These are phyloP conservation scores for Cryptocephalus primarius DNA, from an alignment of 2,888 invertebrate species.

Conservation along the genomic window DNA sequence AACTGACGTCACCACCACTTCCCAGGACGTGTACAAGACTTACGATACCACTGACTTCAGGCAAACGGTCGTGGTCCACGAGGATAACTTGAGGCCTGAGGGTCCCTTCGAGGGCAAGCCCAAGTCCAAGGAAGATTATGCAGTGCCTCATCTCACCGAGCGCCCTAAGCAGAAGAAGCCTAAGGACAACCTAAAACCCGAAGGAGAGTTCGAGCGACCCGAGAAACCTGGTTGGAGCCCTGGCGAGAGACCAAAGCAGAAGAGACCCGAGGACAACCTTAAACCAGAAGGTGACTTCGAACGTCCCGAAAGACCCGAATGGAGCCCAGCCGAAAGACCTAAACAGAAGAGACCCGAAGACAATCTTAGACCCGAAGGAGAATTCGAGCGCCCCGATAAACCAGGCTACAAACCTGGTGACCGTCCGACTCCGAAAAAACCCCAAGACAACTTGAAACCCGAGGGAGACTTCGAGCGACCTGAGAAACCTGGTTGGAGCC, in stretches of 20 bases:
- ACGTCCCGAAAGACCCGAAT: conserved; percentile 30
- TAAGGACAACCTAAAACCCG: conserved; percentile 38
- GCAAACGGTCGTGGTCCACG: conserved; percentile 31
- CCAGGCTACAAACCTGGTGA: conserved; percentile 27
- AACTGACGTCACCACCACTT: conserved; percentile 48
- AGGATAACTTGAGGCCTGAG: conserved; percentile 42
- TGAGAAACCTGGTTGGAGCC: too few species aligned
- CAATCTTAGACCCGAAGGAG: conserved; percentile 46
- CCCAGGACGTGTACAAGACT: conserved; percentile 55
- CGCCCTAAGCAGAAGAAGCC: conserved; percentile 36
- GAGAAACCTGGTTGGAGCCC: conserved; percentile 12
- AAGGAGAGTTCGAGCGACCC: conserved; percentile 37
- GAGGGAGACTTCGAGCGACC: too few species aligned
- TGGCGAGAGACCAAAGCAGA: conserved; percentile 30
- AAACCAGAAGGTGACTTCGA: conserved; percentile 41
- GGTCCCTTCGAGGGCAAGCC: conserved; percentile 41
- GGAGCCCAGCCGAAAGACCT: conserved; percentile 33
- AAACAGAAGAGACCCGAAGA: conserved; percentile 49
- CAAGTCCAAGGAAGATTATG: conserved; percentile 36
- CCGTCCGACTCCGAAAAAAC: too few species aligned
- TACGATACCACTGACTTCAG: conserved; percentile 48
- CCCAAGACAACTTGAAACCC: too few species aligned
- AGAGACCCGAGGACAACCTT: conserved; percentile 31
- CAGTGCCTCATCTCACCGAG: conserved; percentile 29
- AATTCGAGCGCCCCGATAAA: conserved; percentile 31